Percentiles rank a stretch among this genome's conserved stretches.
phyloP scores from a whole-genome alignment of 2,888 invertebrate species.

The Chironomus tentans region DNA sequence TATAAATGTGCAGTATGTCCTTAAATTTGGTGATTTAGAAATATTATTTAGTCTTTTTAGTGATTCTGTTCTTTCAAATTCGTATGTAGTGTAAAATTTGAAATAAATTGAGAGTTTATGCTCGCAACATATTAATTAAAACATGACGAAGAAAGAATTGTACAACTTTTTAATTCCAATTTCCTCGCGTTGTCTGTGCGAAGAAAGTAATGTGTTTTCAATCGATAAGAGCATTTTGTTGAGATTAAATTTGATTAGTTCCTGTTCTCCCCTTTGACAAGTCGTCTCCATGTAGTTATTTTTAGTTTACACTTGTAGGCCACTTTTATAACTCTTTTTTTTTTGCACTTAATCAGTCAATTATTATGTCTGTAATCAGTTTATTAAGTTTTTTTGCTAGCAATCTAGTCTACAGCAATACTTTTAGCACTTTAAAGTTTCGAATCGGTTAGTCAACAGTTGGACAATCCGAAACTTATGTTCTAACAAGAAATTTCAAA shows the following conservation, averaged over 20 bases:
- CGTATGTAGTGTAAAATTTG: not conserved
- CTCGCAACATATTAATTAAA: slow-evolving; percentile 48
- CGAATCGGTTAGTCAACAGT: not conserved
- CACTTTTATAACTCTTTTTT: slow-evolving; percentile 10
- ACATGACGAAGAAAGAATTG: slow-evolving; percentile 79
- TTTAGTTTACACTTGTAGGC: not conserved
- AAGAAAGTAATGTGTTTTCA: slow-evolving; percentile 66
- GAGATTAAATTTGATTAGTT: slow-evolving; percentile 32
- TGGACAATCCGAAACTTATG: slow-evolving; percentile 5
- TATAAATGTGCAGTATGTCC: no score
- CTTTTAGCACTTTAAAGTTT: not conserved
- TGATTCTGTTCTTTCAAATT: no score
- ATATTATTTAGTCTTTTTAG: no score
- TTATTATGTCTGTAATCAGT: no score
- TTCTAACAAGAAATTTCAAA: not conserved
- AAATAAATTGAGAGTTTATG: not conserved
- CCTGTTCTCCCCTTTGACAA: not conserved
- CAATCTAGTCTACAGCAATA: not conserved
- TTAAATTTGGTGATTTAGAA: not conserved
- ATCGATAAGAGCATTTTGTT: slow-evolving; percentile 61
- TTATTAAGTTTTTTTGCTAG: no score
- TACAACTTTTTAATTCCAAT: slow-evolving; percentile 79
- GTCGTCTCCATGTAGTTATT: slow-evolving; percentile 8
- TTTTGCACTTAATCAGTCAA: no score
- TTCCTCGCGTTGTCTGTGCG: slow-evolving; percentile 73